Base-by-base conservation (phyloP, 2,113 vertebrate genomes). In the Gorsachius goisagi region DNA sequence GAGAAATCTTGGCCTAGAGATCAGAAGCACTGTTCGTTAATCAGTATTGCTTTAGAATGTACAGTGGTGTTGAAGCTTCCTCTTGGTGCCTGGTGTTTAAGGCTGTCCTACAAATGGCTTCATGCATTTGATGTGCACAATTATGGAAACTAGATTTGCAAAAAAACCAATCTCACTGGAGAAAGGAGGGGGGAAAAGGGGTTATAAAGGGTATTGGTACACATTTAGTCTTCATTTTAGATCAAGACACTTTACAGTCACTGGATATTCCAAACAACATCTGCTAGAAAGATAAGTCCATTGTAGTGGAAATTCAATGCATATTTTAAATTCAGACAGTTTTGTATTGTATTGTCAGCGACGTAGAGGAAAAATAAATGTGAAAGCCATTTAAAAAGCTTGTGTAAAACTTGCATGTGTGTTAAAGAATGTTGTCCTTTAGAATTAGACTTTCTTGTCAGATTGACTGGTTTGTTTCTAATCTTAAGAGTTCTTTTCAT, bases 281-380 rank as follows among this genome's bases (percentile, higher is more conserved):
- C 95, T 98, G 94, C 88, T 97, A 91, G 92, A 93, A 96, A 94
- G 96, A 97, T 97, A 84, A 83, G 52, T 88, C 84, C 85, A 84
- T 96, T 95, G 92, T 93, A 79, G 96, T 96, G 95, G 96, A 95
- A 97, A 98, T 97, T 63, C 95, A 98, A 95, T 92, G 73, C 93
- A 68, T 97, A 88, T 96, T 97, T 97, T 94, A 96, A 95, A 96
- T 95, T 93, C 92, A 94, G 95, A 85, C 82, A 68, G 41, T 93
- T 95, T 95, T 85, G 37, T 90, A 90, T 96, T 79, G 94, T 84
- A 75, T 85, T 95, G 93, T 95, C 89, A 95, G 41, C 52, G 85
- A 81, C 73, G 69, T 8, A 49, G 78, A 89, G 60, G 77, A 50
- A 88, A 97, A 94, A 97, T 95, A 93, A 95, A 94, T 93, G 85